phyloP scores from a whole-genome alignment of 2,113 vertebrate species.

The Cottus gobio region DNA sequence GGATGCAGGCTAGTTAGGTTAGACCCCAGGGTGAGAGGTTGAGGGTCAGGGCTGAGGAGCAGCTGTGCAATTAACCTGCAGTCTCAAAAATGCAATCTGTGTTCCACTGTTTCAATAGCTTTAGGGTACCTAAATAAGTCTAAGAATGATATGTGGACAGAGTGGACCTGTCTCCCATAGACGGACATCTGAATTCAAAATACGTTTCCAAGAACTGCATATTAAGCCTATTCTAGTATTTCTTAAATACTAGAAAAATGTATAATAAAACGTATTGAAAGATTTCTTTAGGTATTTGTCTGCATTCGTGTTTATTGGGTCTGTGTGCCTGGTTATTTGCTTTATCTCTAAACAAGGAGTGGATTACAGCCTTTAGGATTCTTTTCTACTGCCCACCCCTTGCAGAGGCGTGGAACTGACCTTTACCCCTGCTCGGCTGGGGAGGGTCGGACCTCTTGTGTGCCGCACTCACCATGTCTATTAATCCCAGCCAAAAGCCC shows the following conservation, averaged over 20 bases:
- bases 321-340: neutral
- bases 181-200: neutral
- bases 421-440: slow-evolving; percentile 19
- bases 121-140: neutral
- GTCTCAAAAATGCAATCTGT: slow-evolving; percentile 7
- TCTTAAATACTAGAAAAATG: neutral
- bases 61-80: slow-evolving; percentile 48
- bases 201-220: neutral
- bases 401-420: slow-evolving; percentile 31
- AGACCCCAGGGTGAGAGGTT: slow-evolving; percentile 24
- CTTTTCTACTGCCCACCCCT: neutral
- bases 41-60: slow-evolving; percentile 33
- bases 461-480: slow-evolving; percentile 27
- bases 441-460: slow-evolving; percentile 18
- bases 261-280: neutral
- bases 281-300: neutral
- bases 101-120: neutral
- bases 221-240: neutral
- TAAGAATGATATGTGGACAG: neutral
- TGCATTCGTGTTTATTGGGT: neutral
- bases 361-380: neutral
- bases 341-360: no score
- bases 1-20: neutral
- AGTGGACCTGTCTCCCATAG: neutral
- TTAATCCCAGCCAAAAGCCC: slow-evolving; percentile 29